phyloP scores from a whole-genome alignment of 2,888 invertebrate species.

The Lutraria lutraria region DNA sequence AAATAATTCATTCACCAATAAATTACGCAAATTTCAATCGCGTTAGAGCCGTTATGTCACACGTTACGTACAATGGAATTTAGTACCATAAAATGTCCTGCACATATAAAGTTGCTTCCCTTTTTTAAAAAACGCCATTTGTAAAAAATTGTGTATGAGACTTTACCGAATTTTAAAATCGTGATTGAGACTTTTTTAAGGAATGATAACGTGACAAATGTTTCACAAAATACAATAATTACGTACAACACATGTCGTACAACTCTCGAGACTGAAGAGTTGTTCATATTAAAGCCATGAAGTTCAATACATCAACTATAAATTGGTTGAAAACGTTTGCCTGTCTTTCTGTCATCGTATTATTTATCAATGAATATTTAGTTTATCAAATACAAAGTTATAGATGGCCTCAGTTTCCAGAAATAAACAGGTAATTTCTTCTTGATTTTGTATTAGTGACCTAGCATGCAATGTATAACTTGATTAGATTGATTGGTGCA shows the following conservation, averaged over 20 bases:
- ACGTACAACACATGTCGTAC: too few species aligned
- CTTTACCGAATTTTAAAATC: neutral
- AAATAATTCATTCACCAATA: too few species aligned
- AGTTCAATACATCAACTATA: neutral
- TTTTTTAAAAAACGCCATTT: neutral
- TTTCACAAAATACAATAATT: too few species aligned
- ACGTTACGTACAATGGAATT: neutral
- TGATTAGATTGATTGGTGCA: too few species aligned
- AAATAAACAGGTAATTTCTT: slow-evolving; percentile 56
- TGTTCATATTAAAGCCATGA: neutral
- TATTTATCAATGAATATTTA: slow-evolving; percentile 79
- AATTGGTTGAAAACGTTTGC: slow-evolving; percentile 53
- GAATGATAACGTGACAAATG: too few species aligned
- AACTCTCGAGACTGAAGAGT: too few species aligned
- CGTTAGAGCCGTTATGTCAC: too few species aligned
- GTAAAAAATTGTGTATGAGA: neutral
- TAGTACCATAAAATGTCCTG: neutral
- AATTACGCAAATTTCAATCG: too few species aligned
- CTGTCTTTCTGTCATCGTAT: slow-evolving; percentile 55
- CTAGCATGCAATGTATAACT: too few species aligned
- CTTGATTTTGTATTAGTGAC: too few species aligned
- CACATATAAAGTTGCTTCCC: neutral
- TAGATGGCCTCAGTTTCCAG: slow-evolving; percentile 78
- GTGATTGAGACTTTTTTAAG: neutral
- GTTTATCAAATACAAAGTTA: slow-evolving; percentile 79